phyloP scores from a whole-genome alignment of 2,888 invertebrate species.

The Anoplius nigerrimus region DNA sequence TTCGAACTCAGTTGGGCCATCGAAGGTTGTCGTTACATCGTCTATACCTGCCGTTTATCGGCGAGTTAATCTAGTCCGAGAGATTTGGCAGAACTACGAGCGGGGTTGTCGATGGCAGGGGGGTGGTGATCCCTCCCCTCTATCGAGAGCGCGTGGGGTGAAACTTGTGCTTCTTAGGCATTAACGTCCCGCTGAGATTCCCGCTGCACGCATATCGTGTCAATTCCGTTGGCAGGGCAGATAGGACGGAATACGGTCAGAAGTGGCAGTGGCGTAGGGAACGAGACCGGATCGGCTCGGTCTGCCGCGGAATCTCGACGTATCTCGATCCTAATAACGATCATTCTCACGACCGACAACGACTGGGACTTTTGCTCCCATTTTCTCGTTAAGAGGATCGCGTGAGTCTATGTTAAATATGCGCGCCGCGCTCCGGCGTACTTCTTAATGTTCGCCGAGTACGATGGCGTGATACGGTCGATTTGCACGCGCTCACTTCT shows the following conservation, averaged over 20 bases:
- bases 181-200: constrained; percentile 55
- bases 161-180: constrained; percentile 34
- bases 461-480: no score
- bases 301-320: not conserved
- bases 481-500: no score
- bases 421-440: no score
- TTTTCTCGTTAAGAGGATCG: not conserved
- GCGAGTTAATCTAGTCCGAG: constrained; percentile 31
- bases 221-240: constrained; percentile 35
- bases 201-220: constrained; percentile 29
- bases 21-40: constrained; percentile 20
- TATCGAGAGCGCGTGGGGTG: constrained; percentile 22
- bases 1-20: constrained; percentile 4
- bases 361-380: not conserved
- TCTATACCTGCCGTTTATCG: constrained; percentile 35
- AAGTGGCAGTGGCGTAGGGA: constrained; percentile 31
- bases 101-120: no score
- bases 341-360: not conserved
- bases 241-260: not conserved
- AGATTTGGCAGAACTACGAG: constrained; percentile 46
- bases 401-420: no score
- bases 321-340: not conserved
- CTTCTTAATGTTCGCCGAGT: not conserved
- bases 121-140: constrained; percentile 20
- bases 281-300: no score